Conservation (phyloP, 2,888 invertebrate genomes). For the Cheilosia vulpina region DNA sequence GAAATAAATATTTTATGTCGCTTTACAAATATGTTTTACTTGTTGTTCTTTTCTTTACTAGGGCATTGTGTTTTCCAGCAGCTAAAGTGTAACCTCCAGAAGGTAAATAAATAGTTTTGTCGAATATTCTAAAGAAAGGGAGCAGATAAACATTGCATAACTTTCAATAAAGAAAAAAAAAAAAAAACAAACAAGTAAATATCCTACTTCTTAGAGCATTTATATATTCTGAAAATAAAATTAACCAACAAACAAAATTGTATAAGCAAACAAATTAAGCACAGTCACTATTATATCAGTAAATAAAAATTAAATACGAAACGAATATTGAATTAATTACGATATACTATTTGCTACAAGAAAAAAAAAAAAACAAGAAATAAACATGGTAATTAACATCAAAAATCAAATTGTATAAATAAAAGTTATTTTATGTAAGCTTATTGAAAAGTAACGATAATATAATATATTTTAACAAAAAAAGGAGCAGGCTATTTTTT, state of each 20-base stretch:
- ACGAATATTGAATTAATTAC: slow-evolving; percentile 13
- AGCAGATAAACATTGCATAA: slow-evolving; percentile 9
- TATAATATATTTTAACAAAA: slow-evolving; percentile 62
- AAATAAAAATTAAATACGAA: slow-evolving; percentile 26
- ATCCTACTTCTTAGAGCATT: slow-evolving; percentile 30
- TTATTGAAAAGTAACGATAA: slow-evolving; percentile 53
- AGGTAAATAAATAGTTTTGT: slow-evolving; percentile 14
- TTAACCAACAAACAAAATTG: slow-evolving; percentile 8
- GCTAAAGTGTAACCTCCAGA: not conserved
- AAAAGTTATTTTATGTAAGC: slow-evolving; percentile 58
- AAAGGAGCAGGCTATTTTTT: not conserved
- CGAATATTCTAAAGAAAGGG: slow-evolving; percentile 53
- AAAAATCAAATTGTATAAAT: slow-evolving; percentile 44
- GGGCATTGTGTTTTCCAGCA: not conserved
- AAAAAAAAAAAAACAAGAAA: slow-evolving; percentile 2
- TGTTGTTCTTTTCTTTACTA: not conserved
- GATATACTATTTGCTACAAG: slow-evolving; percentile 52
- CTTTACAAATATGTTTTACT: not conserved
- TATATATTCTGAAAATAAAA: slow-evolving; percentile 21
- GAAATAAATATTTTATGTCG: not conserved
- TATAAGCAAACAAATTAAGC: not conserved
- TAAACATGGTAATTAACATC: not conserved
- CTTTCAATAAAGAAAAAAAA: slow-evolving; percentile 22
- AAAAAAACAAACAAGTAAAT: not conserved
- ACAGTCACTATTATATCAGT: slow-evolving; percentile 41